Evolutionary conservation across 92 coral and sea anemone species (phyloP).

Genomic region (Virgularia gustaviana): DNA sequence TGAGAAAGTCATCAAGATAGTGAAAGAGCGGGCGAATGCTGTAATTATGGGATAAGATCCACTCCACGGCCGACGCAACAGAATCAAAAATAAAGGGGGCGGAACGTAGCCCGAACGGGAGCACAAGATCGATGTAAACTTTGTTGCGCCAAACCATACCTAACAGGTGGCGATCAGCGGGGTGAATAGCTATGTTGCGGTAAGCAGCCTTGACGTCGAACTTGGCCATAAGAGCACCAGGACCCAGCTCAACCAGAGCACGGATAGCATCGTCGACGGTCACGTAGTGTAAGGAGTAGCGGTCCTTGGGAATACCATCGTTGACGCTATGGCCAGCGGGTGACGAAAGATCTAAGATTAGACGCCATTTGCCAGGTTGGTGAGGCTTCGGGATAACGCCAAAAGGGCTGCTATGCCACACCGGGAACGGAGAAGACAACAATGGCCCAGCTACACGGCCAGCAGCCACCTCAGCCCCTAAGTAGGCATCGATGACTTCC

Average conservation of each 20-base stretch:
- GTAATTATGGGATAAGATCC: no score
- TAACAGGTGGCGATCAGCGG: conserved; percentile 14
- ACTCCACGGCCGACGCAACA: conserved; percentile 18
- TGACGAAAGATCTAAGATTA: no score
- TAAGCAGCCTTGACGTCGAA: conserved; percentile 24
- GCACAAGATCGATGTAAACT: conserved; percentile 30
- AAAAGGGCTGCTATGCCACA: no score
- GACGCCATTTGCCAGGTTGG: no score
- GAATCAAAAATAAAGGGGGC: conserved; percentile 33
- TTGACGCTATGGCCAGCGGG: no score
- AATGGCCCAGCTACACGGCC: no score
- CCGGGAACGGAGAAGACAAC: no score
- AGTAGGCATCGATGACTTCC: no score
- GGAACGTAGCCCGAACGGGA: conserved; percentile 30
- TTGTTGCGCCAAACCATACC: conserved; percentile 25
- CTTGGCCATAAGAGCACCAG: conserved; percentile 30
- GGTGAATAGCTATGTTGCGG: conserved; percentile 34
- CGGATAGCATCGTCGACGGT: conserved; percentile 20
- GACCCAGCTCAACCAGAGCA: not conserved
- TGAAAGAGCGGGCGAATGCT: not conserved
- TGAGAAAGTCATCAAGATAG: not conserved
- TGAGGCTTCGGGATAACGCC: no score
- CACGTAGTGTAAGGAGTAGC: not conserved
- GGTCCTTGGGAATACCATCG: no score
- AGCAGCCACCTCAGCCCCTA: no score